Conservation (phyloP, 2,797 vertebrate genomes). For the Phylloscopus collybita region DNA sequence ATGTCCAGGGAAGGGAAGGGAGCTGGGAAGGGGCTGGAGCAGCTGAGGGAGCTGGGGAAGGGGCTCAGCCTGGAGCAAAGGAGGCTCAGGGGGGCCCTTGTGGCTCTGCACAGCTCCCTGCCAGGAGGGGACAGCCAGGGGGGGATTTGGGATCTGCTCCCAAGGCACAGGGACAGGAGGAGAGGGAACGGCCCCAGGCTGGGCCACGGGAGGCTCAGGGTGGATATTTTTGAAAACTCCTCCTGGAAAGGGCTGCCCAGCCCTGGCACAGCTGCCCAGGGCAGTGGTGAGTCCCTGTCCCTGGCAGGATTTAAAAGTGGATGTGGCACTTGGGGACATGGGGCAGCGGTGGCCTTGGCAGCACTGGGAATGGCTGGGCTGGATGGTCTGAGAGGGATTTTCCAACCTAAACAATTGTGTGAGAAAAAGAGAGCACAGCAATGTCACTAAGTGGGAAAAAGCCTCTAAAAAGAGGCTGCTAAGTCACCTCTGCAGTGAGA, state of each 20-base stretch:
- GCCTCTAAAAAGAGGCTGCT: not conserved
- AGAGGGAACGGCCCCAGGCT: not conserved
- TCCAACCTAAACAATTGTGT: not conserved
- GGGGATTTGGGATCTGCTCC: not conserved
- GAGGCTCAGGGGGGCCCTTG: not conserved
- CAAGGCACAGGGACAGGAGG: not conserved
- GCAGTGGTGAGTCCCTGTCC: not conserved
- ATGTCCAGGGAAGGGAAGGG: fast-evolving
- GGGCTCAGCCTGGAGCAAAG: not conserved
- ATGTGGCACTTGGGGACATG: not conserved
- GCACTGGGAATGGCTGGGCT: not conserved
- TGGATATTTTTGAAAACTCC: not conserved
- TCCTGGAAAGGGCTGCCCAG: fast-evolving
- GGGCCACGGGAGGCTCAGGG: fast-evolving
- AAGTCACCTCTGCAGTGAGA: not conserved
- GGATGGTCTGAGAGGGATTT: not conserved
- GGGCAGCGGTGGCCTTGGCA: not conserved
- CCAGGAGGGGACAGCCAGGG: not conserved
- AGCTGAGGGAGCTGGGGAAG: not conserved
- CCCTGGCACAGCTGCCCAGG: not conserved
- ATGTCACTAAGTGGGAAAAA: not conserved
- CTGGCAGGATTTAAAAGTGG: not conserved
- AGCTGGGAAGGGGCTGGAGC: not conserved
- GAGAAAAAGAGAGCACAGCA: fast-evolving
- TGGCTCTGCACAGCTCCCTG: not conserved